These are phyloP conservation scores for Drosophila neocordata DNA, from an alignment of 1,140 invertebrate genomes.

Conservation along the genomic window DNA sequence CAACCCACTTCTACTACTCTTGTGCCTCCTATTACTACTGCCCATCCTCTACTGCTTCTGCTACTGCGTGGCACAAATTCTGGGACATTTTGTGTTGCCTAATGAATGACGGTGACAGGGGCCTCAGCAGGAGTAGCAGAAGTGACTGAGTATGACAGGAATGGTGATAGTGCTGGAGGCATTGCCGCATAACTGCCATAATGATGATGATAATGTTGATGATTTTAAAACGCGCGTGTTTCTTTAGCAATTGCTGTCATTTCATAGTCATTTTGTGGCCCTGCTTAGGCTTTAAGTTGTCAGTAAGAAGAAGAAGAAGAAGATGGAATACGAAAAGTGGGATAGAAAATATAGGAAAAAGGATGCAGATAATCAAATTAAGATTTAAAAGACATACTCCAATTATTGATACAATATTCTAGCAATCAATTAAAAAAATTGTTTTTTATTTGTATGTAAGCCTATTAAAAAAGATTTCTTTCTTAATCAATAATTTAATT, in stretches of 20 bases:
- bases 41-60: conserved; percentile 1
- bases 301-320: neutral
- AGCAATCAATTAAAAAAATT: no score
- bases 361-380: neutral
- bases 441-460: no score
- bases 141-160: conserved; percentile 8
- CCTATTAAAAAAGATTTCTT: neutral
- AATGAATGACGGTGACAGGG: conserved; percentile 72
- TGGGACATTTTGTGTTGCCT: conserved; percentile 61
- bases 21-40: conserved; percentile 15
- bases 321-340: neutral
- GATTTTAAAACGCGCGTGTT: conserved; percentile 78
- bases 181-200: conserved; percentile 68
- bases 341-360: neutral
- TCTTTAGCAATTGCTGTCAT: conserved; percentile 72
- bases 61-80: conserved; percentile 61
- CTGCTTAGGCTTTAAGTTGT: conserved; percentile 48
- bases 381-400: no score
- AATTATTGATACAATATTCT: neutral
- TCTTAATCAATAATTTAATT: no score
- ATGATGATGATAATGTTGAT: conserved; percentile 80
- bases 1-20: conserved; percentile 3
- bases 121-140: conserved; percentile 29
- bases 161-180: conserved; percentile 31
- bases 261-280: conserved; percentile 68